These are phyloP conservation scores for Sarcophaga bullata DNA, from an alignment of 1,140 invertebrate genomes.

Conservation along the genomic window DNA sequence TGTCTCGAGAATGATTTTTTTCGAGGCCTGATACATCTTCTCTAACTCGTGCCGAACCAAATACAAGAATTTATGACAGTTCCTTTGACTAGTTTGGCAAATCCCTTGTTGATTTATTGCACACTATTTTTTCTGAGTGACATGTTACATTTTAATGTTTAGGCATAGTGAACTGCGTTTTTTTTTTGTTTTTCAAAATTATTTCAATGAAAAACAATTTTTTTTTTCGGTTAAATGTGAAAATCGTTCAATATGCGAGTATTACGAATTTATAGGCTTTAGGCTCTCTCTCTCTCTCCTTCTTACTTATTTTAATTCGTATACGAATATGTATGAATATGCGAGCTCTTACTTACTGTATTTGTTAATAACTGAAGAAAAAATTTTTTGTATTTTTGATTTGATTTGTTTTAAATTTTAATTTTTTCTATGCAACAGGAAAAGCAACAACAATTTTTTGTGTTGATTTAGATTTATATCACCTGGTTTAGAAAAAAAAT, in stretches of 20 bases:
- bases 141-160: no score
- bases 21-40: no score
- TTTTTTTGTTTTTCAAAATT: not conserved
- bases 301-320: no score
- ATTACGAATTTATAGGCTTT: no score
- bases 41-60: no score
- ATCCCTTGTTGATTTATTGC: not conserved
- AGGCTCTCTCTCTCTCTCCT: no score
- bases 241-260: no score
- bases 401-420: slow-evolving; percentile 17
- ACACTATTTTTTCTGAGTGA: not conserved
- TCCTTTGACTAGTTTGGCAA: no score
- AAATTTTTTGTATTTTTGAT: not conserved
- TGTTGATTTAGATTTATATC: slow-evolving; percentile 38
- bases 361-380: slow-evolving; percentile 30
- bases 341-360: no score
- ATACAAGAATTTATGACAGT: no score
- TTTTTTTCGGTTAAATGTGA: not conserved
- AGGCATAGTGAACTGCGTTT: not conserved
- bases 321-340: no score
- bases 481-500: not conserved
- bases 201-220: not conserved
- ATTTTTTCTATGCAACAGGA: not conserved
- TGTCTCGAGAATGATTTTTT: no score
- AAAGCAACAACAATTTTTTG: slow-evolving; percentile 6